A percentile compares a stretch with the other conserved stretches of the same genome.
Evolutionary conservation across 2,888 invertebrate species (phyloP).

Genomic region (Morpho deidamia): DNA sequence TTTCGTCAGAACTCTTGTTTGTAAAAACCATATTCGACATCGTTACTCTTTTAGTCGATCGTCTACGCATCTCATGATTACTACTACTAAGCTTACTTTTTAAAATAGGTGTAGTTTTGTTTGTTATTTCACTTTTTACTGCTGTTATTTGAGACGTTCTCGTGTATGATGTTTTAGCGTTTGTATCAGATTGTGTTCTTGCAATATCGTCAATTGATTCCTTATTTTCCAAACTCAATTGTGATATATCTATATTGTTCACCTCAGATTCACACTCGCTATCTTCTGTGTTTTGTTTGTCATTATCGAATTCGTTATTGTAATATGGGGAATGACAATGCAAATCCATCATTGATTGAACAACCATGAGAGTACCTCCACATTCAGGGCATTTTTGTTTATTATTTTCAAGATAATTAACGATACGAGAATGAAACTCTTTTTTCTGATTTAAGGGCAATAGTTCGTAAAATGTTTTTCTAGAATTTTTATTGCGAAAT

Average conservation of each 20-base stretch:
- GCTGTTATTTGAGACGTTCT: slow-evolving; percentile 14
- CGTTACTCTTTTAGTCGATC: slow-evolving; percentile 53
- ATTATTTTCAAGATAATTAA: slow-evolving; percentile 67
- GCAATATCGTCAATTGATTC: slow-evolving; percentile 8
- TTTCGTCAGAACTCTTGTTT: slow-evolving; percentile 27
- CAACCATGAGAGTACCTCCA: slow-evolving; percentile 56
- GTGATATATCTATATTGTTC: slow-evolving; percentile 8
- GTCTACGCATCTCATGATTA: slow-evolving; percentile 13
- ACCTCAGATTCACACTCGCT: slow-evolving; percentile 12
- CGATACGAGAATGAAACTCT: slow-evolving; percentile 73
- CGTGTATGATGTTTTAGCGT: slow-evolving; percentile 19
- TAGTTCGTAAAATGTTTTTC: slow-evolving; percentile 73
- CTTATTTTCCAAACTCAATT: slow-evolving; percentile 3
- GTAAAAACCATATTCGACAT: slow-evolving; percentile 39
- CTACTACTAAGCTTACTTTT: slow-evolving; percentile 35
- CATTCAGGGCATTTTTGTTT: slow-evolving; percentile 73
- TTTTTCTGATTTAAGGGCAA: slow-evolving; percentile 74
- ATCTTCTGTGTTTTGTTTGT: slow-evolving; percentile 2
- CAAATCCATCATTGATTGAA: slow-evolving; percentile 42
- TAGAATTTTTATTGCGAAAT: slow-evolving; percentile 72
- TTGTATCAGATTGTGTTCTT: slow-evolving; percentile 25
- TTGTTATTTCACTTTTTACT: slow-evolving; percentile 13
- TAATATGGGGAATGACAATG: slow-evolving; percentile 15
- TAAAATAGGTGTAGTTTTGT: slow-evolving; percentile 41
- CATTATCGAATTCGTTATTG: slow-evolving; percentile 7